These are phyloP conservation scores for Megastigmus dorsalis DNA, from an alignment of 2,888 invertebrate species.

Conservation along the genomic window DNA sequence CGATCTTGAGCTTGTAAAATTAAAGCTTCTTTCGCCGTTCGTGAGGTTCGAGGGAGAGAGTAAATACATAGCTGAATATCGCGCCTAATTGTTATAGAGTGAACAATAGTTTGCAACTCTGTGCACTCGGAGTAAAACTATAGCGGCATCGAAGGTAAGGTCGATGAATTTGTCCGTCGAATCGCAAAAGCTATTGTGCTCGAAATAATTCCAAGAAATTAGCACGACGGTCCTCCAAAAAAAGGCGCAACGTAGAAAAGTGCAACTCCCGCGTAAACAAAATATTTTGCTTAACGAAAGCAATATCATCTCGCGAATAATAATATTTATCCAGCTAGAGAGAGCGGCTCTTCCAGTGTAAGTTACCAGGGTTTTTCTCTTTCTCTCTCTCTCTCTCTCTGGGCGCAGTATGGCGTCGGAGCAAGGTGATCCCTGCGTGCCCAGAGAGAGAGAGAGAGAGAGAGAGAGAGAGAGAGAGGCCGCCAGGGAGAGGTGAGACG, in stretches of 20 bases:
- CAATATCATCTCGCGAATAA: background rate
- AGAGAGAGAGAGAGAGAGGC: background rate
- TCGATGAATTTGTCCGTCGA: background rate
- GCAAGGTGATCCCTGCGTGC: conserved; percentile 16
- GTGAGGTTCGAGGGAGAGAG: no score
- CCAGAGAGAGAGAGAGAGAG: background rate
- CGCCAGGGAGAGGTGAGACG: no score
- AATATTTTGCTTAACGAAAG: conserved; percentile 4
- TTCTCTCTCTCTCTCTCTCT: conserved; percentile 41
- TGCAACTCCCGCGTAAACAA: background rate
- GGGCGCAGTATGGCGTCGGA: conserved; percentile 28
- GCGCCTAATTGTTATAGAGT: background rate
- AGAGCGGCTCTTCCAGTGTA: no score
- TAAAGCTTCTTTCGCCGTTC: background rate
- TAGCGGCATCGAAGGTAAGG: background rate
- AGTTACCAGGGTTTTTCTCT: no score
- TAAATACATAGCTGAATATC: no score
- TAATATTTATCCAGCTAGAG: background rate
- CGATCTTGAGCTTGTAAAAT: background rate
- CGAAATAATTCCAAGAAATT: background rate
- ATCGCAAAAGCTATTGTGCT: no score
- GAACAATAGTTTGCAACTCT: no score
- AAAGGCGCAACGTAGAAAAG: no score
- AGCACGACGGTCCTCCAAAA: no score
- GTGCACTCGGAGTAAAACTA: background rate